Evolutionary conservation across 2,113 vertebrate genomes (phyloP).

Genomic region (Chloroceryle aenea): DNA sequence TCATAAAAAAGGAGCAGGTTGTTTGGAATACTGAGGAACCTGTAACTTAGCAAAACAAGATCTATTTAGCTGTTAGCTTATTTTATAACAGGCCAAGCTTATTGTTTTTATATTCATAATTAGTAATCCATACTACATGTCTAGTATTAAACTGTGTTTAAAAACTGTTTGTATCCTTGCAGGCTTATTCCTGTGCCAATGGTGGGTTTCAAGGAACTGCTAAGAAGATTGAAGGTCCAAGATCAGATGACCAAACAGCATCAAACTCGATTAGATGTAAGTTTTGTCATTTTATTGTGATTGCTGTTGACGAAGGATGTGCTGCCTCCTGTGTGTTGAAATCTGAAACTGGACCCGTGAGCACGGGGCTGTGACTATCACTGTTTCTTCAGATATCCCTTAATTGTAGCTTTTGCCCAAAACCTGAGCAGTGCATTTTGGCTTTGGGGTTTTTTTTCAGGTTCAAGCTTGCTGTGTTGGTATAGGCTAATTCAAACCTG

Average conservation of each 20-base stretch:
- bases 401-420: neutral
- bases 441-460: neutral
- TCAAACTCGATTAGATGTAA: slow-evolving; percentile 95
- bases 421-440: neutral
- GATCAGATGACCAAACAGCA: slow-evolving; percentile 99
- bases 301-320: neutral
- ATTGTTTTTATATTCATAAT: neutral
- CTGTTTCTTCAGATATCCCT: neutral
- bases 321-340: neutral
- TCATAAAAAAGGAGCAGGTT: neutral
- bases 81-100: neutral
- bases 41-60: neutral
- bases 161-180: neutral
- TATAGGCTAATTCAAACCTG: neutral
- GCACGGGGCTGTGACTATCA: neutral
- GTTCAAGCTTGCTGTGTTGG: neutral
- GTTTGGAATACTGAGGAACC: neutral
- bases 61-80: neutral
- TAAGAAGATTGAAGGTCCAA: slow-evolving; percentile 92
- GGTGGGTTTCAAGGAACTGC: slow-evolving; percentile 95
- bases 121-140: neutral
- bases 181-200: slow-evolving; percentile 97
- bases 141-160: neutral
- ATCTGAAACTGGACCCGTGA: neutral
- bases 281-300: neutral